Conservation (phyloP, 2,888 invertebrate species). For the Patella pellucida region DNA sequence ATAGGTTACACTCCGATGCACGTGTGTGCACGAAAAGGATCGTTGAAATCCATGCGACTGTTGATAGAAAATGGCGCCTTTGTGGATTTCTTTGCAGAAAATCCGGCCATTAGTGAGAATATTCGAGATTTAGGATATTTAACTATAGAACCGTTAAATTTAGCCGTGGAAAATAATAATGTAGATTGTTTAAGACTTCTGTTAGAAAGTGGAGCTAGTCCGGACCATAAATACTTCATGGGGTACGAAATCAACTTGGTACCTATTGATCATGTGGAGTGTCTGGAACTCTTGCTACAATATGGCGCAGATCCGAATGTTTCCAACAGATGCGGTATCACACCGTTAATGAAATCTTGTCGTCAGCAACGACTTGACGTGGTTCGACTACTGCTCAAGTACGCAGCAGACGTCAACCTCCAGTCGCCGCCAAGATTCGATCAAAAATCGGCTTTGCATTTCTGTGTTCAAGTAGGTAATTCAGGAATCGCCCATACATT, state of each 20-base stretch:
- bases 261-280: slow-evolving; percentile 82
- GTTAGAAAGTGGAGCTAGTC: slow-evolving; percentile 87
- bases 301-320: slow-evolving; percentile 92
- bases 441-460: slow-evolving; percentile 88
- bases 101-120: slow-evolving; percentile 71
- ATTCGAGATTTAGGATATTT: slow-evolving; percentile 51
- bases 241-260: slow-evolving; percentile 91
- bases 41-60: slow-evolving; percentile 73
- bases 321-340: slow-evolving; percentile 87
- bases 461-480: slow-evolving; percentile 85
- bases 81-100: slow-evolving; percentile 80
- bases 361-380: slow-evolving; percentile 70
- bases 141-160: slow-evolving; percentile 86
- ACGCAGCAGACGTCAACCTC: slow-evolving; percentile 89
- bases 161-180: slow-evolving; percentile 89
- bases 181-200: slow-evolving; percentile 78
- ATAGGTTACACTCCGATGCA: slow-evolving; percentile 93
- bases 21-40: slow-evolving; percentile 90
- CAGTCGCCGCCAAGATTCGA: slow-evolving; percentile 89
- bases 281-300: slow-evolving; percentile 84
- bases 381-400: slow-evolving; percentile 77
- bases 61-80: slow-evolving; percentile 84
- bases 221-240: slow-evolving; percentile 92
- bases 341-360: slow-evolving; percentile 92
- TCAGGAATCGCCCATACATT: slow-evolving; percentile 81